Evolutionary conservation across 2,797 vertebrate genomes (phyloP), one percentile per base, ranked within the genome.

Genomic region (Limnodromus scolopaceus): DNA sequence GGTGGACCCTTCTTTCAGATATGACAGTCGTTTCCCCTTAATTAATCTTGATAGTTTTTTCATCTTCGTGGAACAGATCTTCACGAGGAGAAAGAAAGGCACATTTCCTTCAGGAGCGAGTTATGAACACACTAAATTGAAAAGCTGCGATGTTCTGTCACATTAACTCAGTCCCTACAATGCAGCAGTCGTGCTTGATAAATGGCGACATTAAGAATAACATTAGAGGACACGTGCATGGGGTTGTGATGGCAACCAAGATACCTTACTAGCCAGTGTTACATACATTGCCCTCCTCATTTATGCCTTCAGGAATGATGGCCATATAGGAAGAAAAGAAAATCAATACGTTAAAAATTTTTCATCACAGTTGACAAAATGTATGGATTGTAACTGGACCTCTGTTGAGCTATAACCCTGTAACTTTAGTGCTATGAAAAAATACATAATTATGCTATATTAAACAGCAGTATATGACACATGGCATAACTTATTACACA

Each of bases 241-340:
- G 74, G 74, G 89, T 96, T 96, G 94, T 92, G 95, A 95, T 93
- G 89, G 96, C 94, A 97, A 95, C 91, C 76, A 79, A 92, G 54
- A 55, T 72, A 92, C 66, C 89, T 95, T 79, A 90, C 53, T 84
- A 49, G 25, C 63, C n/a, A 2, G 51, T 79, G 49, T 81, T 58
- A 66, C 43, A 69, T 8, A 20, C 43, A 19, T 18, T 91, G 66
- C 49, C 63, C 43, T 93, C 32, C 57, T 90, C 76, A 30, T 79
- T 88, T 95, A 45, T 82, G 51, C 68, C 80, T 95, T 90, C 6
- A 11, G 58, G 46, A 93, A 27, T 72, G 36, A 84, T 79, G 77
- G 86, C 57, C 4, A 0, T 58, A 30, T 2, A 8, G 55, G 17
- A 14, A 16, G 17, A 43, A 17, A 10, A 19, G 49, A 15, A 36